Evolutionary conservation across 30 jellyfish, hydroid and myxozoan species (phyloP).

Genomic region (Euphysa ruthae): DNA sequence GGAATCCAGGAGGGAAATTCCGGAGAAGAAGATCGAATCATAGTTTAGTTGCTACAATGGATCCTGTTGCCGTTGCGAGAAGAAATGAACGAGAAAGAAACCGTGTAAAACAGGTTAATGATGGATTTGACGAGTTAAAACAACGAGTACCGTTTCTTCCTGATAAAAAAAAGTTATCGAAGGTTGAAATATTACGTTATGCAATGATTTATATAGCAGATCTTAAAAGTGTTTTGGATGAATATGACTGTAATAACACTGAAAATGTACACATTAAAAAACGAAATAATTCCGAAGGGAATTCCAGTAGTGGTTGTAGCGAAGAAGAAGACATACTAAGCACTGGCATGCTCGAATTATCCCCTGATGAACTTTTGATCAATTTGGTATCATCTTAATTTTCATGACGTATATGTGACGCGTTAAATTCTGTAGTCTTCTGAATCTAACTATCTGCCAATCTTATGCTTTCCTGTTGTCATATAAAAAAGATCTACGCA

Average conservation of each 20-base stretch:
- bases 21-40: slow-evolving; percentile 65
- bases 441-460: too few species aligned
- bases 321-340: background rate
- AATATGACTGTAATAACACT: slow-evolving; percentile 27
- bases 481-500: too few species aligned
- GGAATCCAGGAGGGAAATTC: slow-evolving; percentile 8
- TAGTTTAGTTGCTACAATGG: slow-evolving; percentile 89
- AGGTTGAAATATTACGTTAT: slow-evolving; percentile 79
- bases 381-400: too few species aligned
- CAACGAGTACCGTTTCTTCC: slow-evolving; percentile 79
- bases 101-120: slow-evolving; percentile 89
- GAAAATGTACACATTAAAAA: slow-evolving; percentile 2
- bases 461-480: too few species aligned
- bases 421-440: too few species aligned
- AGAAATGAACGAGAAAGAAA: slow-evolving; percentile 90
- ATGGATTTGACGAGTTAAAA: slow-evolving; percentile 75
- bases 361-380: background rate
- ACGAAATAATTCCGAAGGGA: slow-evolving; percentile 16
- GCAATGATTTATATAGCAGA: slow-evolving; percentile 80
- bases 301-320: slow-evolving; percentile 3
- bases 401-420: too few species aligned
- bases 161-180: slow-evolving; percentile 73
- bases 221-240: slow-evolving; percentile 56
- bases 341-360: background rate
- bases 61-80: slow-evolving; percentile 93